Evolutionary conservation across 35 echinoderm and acorn worm genomes (phyloP).

Genomic region (Apostichopus japonicus): DNA sequence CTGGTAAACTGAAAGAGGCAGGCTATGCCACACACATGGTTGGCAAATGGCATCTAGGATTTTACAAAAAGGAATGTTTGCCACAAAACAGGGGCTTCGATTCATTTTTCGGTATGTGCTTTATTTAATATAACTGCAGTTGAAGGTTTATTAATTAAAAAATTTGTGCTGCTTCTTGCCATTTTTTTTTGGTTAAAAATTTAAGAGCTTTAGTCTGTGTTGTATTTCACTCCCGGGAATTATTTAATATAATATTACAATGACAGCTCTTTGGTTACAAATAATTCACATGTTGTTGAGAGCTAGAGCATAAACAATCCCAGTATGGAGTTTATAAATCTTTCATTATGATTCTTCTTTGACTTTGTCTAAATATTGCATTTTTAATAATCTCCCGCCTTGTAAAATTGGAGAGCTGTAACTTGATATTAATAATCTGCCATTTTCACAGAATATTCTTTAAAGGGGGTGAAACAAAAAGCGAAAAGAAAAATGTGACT

Average conservation of each 20-base stretch:
- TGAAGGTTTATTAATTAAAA: neutral
- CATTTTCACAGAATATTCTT: too few species aligned
- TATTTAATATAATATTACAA: neutral
- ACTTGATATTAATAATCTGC: too few species aligned
- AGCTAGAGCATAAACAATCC: too few species aligned
- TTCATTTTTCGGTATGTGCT: slow-evolving; percentile 78
- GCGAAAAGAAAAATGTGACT: too few species aligned
- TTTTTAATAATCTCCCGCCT: too few species aligned
- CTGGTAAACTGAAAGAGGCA: slow-evolving; percentile 69
- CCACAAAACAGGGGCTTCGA: slow-evolving; percentile 94
- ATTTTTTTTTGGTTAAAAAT: neutral
- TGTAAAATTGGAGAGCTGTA: too few species aligned
- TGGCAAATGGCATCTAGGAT: slow-evolving; percentile 98
- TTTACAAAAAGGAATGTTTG: slow-evolving; percentile 87
- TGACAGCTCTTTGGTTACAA: neutral
- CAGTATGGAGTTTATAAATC: too few species aligned
- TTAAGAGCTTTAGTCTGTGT: neutral
- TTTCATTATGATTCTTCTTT: too few species aligned
- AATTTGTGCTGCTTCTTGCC: neutral
- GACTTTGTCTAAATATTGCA: too few species aligned
- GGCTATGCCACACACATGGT: slow-evolving; percentile 90
- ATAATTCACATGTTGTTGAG: too few species aligned
- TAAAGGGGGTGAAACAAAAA: too few species aligned
- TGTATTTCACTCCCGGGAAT: neutral
- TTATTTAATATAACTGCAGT: too few species aligned